These are phyloP conservation scores for Vulpes lagopus DNA, from an alignment of 2,113 vertebrate species.

Conservation along the genomic window DNA sequence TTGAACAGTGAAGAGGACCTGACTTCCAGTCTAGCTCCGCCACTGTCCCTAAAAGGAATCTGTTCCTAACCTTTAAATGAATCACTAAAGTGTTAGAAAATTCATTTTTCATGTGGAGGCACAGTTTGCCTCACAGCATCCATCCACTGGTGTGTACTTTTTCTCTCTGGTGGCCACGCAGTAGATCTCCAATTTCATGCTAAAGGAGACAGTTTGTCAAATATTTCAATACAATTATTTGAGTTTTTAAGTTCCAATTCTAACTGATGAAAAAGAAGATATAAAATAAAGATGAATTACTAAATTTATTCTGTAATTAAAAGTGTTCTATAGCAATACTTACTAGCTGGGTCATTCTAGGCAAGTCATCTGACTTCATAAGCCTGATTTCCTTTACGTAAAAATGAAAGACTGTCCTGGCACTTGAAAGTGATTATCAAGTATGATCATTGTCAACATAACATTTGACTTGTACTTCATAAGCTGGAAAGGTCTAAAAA, in stretches of 20 bases:
- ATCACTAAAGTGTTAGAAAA: not conserved
- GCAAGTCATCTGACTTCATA: not conserved
- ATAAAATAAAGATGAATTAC: not conserved
- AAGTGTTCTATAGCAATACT: not conserved
- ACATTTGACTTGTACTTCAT: not conserved
- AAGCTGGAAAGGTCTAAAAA: not conserved
- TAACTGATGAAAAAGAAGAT: not conserved
- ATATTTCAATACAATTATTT: conserved; percentile 30
- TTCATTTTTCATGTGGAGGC: not conserved
- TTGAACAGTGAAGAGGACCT: not conserved
- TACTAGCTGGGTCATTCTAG: not conserved
- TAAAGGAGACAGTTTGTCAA: not conserved
- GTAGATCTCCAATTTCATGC: not conserved
- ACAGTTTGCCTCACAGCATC: not conserved
- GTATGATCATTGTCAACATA: not conserved
- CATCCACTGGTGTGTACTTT: not conserved
- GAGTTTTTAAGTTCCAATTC: not conserved
- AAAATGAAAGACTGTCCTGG: not conserved
- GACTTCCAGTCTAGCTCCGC: not conserved
- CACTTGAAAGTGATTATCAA: not conserved
- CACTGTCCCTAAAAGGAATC: not conserved
- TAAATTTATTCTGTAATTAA: not conserved
- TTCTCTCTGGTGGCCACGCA: not conserved
- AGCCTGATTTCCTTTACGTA: not conserved
- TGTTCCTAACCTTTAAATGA: not conserved